Percentiles rank a stretch among this genome's conserved stretches.
Evolutionary conservation across 2,113 vertebrate species (phyloP).

Genomic region (Rhabdornis inornatus): DNA sequence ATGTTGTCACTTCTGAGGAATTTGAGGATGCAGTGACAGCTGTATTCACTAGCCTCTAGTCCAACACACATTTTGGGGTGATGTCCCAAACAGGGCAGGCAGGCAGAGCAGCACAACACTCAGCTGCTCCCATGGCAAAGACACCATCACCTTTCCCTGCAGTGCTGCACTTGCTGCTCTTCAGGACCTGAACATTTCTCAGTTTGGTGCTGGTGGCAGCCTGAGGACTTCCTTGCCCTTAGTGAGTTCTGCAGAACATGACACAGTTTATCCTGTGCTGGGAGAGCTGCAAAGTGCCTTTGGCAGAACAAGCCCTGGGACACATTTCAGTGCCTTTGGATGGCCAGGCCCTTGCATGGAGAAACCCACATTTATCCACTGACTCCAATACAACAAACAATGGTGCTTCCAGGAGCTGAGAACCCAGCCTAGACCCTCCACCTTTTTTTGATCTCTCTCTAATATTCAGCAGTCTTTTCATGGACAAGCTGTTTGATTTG

Average conservation of each 20-base stretch:
- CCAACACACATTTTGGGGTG: not conserved
- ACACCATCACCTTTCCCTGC: not conserved
- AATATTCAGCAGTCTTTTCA: rapidly evolving
- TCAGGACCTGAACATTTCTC: not conserved
- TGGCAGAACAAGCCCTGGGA: not conserved
- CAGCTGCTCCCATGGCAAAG: not conserved
- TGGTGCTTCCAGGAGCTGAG: not conserved
- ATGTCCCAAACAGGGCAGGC: not conserved
- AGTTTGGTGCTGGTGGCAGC: not conserved
- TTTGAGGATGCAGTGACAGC: not conserved
- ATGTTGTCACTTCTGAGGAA: not conserved
- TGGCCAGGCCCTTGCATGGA: not conserved
- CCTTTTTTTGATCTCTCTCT: not conserved
- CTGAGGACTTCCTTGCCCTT: not conserved
- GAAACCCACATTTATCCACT: not conserved
- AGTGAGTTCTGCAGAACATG: not conserved
- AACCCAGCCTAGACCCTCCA: not conserved
- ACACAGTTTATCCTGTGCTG: not conserved
- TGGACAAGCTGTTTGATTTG: not conserved
- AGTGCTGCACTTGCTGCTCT: not conserved
- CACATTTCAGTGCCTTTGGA: not conserved
- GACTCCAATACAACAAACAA: not conserved
- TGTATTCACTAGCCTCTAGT: rapidly evolving
- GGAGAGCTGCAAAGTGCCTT: not conserved
- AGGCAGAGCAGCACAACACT: not conserved